Percentiles rank a stretch among this genome's conserved stretches.
Evolutionary conservation across 2,888 invertebrate species (phyloP).

Genomic region (Scelioninae gen. 2): DNA sequence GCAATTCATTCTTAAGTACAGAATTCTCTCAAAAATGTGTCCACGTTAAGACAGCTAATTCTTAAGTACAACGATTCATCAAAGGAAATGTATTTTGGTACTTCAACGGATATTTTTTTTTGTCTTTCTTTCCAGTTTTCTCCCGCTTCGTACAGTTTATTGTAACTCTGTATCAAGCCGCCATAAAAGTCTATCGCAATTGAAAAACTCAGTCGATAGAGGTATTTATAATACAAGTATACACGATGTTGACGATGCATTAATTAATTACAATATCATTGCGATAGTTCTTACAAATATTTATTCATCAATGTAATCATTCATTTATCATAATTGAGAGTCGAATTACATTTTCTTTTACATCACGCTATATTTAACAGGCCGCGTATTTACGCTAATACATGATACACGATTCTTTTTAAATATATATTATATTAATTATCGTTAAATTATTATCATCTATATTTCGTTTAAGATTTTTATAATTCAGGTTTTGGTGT

Average conservation of each 20-base stretch:
- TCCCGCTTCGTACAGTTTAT: conserved; percentile 13
- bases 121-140: background rate
- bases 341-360: conserved; percentile 38
- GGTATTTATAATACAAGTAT: conserved; percentile 33
- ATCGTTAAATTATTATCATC: conserved; percentile 43
- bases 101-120: background rate
- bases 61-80: conserved; percentile 39
- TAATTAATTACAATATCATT: conserved; percentile 39
- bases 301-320: conserved; percentile 1
- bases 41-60: conserved; percentile 29
- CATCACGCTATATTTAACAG: conserved; percentile 60
- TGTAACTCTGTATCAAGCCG: conserved; percentile 18
- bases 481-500: conserved; percentile 59
- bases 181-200: conserved; percentile 26
- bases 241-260: conserved; percentile 29
- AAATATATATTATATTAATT: conserved; percentile 27
- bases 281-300: conserved; percentile 41
- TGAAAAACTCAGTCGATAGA: conserved; percentile 41
- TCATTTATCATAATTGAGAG: conserved; percentile 27
- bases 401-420: conserved; percentile 37
- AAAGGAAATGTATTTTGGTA: conserved; percentile 22
- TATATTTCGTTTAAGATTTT: conserved; percentile 52
- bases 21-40: conserved; percentile 23
- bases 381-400: conserved; percentile 54
- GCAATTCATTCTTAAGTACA: conserved; percentile 10